phyloP scores from a whole-genome alignment of 2,888 invertebrate species.

The Glyphotaelius pellucidus region DNA sequence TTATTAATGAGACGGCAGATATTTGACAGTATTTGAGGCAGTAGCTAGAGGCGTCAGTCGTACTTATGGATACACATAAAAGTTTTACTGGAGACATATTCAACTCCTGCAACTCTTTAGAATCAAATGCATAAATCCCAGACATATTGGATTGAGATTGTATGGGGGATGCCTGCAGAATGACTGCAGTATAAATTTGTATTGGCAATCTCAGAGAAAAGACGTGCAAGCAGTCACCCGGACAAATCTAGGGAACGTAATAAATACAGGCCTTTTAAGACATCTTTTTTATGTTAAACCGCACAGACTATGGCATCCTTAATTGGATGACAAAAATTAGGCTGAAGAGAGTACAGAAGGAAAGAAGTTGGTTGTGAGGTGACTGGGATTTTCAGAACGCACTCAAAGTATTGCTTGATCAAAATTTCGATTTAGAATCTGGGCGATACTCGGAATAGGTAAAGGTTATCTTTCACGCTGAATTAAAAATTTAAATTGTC shows the following conservation, averaged over 20 bases:
- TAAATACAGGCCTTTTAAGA: too few relatives aligned
- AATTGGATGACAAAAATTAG: neutral
- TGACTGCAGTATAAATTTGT: neutral
- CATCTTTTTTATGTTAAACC: too few relatives aligned
- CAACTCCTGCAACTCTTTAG: neutral
- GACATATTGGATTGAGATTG: neutral
- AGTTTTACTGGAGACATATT: neutral
- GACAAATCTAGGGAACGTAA: too few relatives aligned
- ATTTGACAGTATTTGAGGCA: neutral
- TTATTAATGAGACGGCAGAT: neutral
- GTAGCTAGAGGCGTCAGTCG: too few relatives aligned
- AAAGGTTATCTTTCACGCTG: too few relatives aligned
- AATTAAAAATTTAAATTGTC: too few relatives aligned
- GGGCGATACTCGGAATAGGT: too few relatives aligned
- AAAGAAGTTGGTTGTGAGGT: neutral
- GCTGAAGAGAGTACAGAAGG: neutral
- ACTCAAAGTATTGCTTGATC: neutral
- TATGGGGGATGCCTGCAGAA: neutral
- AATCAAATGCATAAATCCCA: neutral
- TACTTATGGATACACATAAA: neutral
- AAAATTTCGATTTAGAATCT: neutral
- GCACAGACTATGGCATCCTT: too few relatives aligned
- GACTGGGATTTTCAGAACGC: neutral
- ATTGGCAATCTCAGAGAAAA: neutral
- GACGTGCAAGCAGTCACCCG: neutral